Base-by-base conservation (phyloP, 2,113 vertebrate species). In the Azemiops feae region DNA sequence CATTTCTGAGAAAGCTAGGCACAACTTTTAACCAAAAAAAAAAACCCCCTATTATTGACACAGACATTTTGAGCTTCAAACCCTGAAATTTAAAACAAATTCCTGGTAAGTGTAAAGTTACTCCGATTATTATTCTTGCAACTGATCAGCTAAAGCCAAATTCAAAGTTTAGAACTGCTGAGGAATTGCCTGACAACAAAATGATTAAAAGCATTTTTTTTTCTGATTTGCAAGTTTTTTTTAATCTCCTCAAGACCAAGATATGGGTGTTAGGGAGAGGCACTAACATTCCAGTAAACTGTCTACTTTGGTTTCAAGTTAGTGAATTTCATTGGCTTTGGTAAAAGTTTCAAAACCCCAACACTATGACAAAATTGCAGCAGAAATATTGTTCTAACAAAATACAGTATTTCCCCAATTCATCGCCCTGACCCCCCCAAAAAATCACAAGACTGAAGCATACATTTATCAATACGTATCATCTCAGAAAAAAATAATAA, bases 1-100 rank as follows among this genome's bases (percentile, higher is more conserved):
- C 88, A 96, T 91, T 85, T 18, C 93, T 94, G 60, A 92, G 97
- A 97, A 97, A 95, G 97, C 43, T 74, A 92, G 92, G 86, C 89
- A 95, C 94, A 8, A 54, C 54, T 96, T 94, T 50, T 94, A 87
- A 93, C 89, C 27, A 1, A 96, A 96, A 96, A 1, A 96, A 96
- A 96, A 96, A 94, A 93, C 4, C 0, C 57, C 57, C 12, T 1
- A 12, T 92, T 92, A 23, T 86, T 87, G 91, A 60, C 30, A 57
- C 16, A 91, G 89, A 74, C 12, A 74, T 4, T 27, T 91, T 25
- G 53, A 93, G 88, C 92, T 94, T 74, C 86, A 92, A 92, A 86
- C 39, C 95, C 25, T 87, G 25, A 86, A 18, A 34, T 92, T 55
- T 39, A 94, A 92, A 58, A 34, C 39, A 91, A 89, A 9, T 64